phyloP scores from a whole-genome alignment of 2,113 vertebrate species.

The Xiphorhynchus elegans region DNA sequence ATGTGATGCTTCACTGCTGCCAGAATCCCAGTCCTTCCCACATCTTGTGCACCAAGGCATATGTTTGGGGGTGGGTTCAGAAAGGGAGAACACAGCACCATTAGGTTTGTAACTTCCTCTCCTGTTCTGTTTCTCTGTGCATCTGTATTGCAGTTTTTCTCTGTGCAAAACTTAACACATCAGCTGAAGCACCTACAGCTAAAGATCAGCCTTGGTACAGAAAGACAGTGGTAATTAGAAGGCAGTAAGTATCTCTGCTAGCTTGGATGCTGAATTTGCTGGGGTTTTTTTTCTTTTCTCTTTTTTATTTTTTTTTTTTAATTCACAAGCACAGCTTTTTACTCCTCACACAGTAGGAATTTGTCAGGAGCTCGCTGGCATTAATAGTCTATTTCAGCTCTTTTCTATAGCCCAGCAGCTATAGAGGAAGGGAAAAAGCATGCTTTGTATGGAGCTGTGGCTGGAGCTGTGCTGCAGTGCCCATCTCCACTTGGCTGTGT shows the following conservation, averaged over 20 bases:
- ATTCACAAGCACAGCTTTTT: conserved; percentile 37
- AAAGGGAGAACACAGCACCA: neutral
- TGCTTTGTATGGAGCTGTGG: conserved; percentile 34
- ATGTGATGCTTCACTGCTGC: neutral
- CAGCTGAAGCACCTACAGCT: neutral
- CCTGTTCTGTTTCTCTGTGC: conserved; percentile 21
- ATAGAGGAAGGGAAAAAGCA: conserved; percentile 1
- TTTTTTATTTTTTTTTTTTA: neutral
- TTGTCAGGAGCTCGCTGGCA: conserved; percentile 47
- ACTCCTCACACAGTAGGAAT: conserved; percentile 36
- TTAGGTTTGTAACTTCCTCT: conserved; percentile 42
- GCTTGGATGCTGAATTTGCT: neutral
- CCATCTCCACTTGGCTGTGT: neutral
- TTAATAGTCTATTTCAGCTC: conserved; percentile 40
- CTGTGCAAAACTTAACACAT: conserved; percentile 4
- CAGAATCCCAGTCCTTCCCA: conserved; percentile 1
- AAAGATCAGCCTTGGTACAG: conserved; percentile 29
- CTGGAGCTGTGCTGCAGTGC: neutral
- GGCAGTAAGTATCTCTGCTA: conserved; percentile 45
- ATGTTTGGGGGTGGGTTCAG: conserved; percentile 53
- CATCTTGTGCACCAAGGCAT: conserved; percentile 2
- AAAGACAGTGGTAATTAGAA: neutral
- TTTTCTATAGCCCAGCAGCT: conserved; percentile 37
- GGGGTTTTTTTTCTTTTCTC: neutral
- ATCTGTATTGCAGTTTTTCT: conserved; percentile 37